Evolutionary conservation across 1,140 invertebrate genomes (phyloP), one percentile per base, ranked within the genome.

Genomic region (Elysia chlorotica): DNA sequence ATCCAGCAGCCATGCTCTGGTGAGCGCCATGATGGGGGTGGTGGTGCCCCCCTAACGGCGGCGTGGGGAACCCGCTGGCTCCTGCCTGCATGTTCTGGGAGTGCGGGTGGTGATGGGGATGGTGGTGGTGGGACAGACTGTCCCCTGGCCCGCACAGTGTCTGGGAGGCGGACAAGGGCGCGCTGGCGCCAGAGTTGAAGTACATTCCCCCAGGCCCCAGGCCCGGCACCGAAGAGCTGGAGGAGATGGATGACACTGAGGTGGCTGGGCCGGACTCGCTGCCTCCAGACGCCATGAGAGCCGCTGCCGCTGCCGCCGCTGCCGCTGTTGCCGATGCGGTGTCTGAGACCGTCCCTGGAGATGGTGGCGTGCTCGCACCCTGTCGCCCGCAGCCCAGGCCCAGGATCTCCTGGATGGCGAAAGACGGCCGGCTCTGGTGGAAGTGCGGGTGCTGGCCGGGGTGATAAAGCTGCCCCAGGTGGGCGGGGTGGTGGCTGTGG

Each of bases 341-440:
- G n/a, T n/a, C n/a, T n/a, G n/a, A n/a, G n/a, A n/a, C n/a, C n/a
- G n/a, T n/a, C n/a, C n/a, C n/a, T n/a, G n/a, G n/a, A n/a, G n/a
- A n/a, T n/a, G n/a, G n/a, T n/a, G n/a, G n/a, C n/a, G n/a, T n/a
- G n/a, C n/a, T n/a, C n/a, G n/a, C n/a, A n/a, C n/a, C n/a, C n/a
- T 48, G 69, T 59, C 63, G 69, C 21, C 69, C 30, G 38, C 69
- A 71, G 0, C 69, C 59, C 21, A 71, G 54, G 19, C 69, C 69
- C 0, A 71, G 69, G 53, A 71, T 71, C 28, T 71, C 69, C n/a
- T 71, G 69, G 25, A 71, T 71, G 2, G 69, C 69, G 59, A 71
- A 71, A 2, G 69, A 71, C 30, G 69, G 59, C n/a, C 69, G 69
- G 31, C 63, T 56, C 23, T 71, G 69, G 21, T 71, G 69, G 59